These are phyloP conservation scores for Paracentrotus lividus DNA, from an alignment of 53 echinoderm and acorn worm genomes.

Conservation along the genomic window DNA sequence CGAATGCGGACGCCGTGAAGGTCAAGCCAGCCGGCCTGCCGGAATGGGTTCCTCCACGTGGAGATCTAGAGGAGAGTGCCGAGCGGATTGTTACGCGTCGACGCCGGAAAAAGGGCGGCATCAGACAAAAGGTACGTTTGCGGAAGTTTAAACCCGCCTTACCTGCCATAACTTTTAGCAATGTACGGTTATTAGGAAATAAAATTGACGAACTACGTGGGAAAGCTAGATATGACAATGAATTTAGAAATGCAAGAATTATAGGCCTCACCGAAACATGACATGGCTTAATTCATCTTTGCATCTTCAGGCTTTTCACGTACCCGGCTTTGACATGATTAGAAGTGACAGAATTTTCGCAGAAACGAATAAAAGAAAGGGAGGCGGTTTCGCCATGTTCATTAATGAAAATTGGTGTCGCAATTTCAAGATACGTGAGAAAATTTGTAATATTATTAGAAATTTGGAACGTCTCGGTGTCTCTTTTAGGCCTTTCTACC, in stretches of 20 bases:
- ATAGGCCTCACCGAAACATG: slow-evolving; percentile 63
- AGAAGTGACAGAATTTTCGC: slow-evolving; percentile 47
- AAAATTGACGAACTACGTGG: slow-evolving; percentile 1
- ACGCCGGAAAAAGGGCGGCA: not conserved
- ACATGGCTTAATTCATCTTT: slow-evolving; percentile 46
- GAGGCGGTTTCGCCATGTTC: slow-evolving; percentile 44
- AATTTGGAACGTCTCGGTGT: slow-evolving; percentile 62
- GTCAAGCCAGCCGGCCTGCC: too few species aligned
- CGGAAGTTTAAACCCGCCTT: not conserved
- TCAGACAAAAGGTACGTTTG: not conserved
- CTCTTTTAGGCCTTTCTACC: slow-evolving; percentile 57
- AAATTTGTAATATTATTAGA: slow-evolving; percentile 47
- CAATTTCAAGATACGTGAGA: not conserved
- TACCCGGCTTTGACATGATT: slow-evolving; percentile 66
- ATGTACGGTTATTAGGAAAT: not conserved
- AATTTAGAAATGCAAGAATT: slow-evolving; percentile 40
- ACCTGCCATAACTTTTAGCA: not conserved
- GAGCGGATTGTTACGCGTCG: too few species aligned
- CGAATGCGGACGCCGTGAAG: too few species aligned
- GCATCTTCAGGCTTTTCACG: slow-evolving; percentile 39
- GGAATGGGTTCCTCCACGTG: too few species aligned
- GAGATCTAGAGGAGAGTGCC: too few species aligned
- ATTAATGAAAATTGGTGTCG: slow-evolving; percentile 12
- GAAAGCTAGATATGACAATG: slow-evolving; percentile 1
- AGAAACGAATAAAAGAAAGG: slow-evolving; percentile 37